These are phyloP conservation scores for Leguminivora glycinivorella DNA, from an alignment of 1,140 invertebrate species.

Conservation along the genomic window DNA sequence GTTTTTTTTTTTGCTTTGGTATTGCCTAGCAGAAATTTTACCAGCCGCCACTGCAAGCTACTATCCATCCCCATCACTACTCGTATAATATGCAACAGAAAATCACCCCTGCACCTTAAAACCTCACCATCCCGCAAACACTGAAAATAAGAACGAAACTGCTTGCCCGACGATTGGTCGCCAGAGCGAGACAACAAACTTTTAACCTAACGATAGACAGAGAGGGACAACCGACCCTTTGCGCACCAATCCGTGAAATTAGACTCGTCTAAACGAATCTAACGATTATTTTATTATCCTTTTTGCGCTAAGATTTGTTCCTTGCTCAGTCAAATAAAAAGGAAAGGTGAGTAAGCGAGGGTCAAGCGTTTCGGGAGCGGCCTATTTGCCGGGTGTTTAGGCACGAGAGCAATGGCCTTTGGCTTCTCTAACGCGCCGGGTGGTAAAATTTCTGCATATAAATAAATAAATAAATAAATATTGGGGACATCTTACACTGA, in stretches of 20 bases:
- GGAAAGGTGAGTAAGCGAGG: conserved; percentile 77
- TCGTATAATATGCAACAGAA: conserved; percentile 21
- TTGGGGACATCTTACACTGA: no score
- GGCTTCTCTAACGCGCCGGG: not conserved
- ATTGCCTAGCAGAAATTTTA: no score
- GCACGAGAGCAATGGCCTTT: conserved; percentile 37
- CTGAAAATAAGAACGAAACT: conserved; percentile 59
- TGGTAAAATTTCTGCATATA: not conserved
- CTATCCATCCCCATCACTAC: not conserved
- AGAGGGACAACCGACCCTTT: conserved; percentile 67
- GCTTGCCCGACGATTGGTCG: conserved; percentile 57
- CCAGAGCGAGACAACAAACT: conserved; percentile 36
- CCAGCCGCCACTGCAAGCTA: no score
- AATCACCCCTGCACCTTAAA: conserved; percentile 35
- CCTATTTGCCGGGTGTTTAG: conserved; percentile 71
- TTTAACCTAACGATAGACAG: conserved; percentile 35
- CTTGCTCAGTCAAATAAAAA: conserved; percentile 79
- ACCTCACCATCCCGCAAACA: conserved; percentile 58
- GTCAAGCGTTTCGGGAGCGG: conserved; percentile 67
- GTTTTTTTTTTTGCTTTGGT: no score
- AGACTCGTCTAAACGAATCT: conserved; percentile 78
- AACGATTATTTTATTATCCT: conserved; percentile 79
- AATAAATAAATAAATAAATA: no score
- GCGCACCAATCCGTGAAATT: conserved; percentile 76
- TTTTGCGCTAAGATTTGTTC: conserved; percentile 78